phyloP scores from a whole-genome alignment of 2,888 invertebrate species.

The Heterodera filipjevi region DNA sequence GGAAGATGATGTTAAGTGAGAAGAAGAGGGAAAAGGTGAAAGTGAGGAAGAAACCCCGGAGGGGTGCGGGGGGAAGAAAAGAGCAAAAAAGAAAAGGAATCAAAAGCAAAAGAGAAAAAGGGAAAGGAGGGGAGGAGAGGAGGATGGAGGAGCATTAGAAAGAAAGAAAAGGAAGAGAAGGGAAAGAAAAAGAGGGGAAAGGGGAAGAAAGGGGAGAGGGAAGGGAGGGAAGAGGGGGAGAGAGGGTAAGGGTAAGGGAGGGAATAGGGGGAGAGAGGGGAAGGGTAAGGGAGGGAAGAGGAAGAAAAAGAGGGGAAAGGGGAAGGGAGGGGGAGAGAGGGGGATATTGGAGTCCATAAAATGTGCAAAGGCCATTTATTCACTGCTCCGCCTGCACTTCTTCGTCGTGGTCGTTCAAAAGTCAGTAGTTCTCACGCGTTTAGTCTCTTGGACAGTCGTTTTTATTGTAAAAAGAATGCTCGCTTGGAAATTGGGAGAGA shows the following conservation, averaged over 20 bases:
- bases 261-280: background rate
- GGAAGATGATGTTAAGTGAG: background rate
- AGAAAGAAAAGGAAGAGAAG: background rate
- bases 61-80: background rate
- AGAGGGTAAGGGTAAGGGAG: background rate
- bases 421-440: slow-evolving; percentile 5
- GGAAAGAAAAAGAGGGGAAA: background rate
- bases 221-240: background rate
- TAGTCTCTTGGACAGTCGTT: background rate
- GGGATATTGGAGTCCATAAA: slow-evolving; percentile 1
- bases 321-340: background rate
- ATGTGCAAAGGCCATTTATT: background rate
- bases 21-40: background rate
- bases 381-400: background rate
- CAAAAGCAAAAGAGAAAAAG: background rate
- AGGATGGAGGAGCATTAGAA: background rate
- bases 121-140: background rate
- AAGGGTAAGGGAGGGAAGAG: background rate
- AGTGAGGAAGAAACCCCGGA: background rate
- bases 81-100: background rate
- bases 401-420: slow-evolving; percentile 1
- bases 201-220: background rate
- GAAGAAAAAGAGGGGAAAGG: background rate
- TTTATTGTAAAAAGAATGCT: slow-evolving; percentile 15
- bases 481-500: background rate